Conservation (phyloP, 2,888 invertebrate species). For the Selenia dentaria region DNA sequence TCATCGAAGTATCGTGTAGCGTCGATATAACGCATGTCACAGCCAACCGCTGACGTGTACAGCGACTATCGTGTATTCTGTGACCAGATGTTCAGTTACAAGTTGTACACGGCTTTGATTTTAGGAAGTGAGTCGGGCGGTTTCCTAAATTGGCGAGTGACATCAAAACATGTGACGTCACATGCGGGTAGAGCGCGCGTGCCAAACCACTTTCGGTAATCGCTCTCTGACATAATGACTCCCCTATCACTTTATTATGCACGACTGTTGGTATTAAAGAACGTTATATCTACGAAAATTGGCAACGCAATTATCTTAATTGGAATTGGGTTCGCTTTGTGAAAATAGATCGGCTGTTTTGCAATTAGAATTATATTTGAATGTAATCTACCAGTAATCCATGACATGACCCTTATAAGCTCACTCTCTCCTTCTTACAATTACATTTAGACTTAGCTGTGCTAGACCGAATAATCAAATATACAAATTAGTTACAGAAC, state of each 20-base stretch:
- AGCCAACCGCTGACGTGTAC: slow-evolving; percentile 9
- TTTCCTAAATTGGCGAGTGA: slow-evolving; percentile 41
- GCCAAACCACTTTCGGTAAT: slow-evolving; percentile 68
- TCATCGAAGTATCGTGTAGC: slow-evolving; percentile 24
- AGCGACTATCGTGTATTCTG: slow-evolving; percentile 7
- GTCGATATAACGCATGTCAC: slow-evolving; percentile 19
- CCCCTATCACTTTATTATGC: slow-evolving; percentile 57
- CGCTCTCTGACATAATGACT: slow-evolving; percentile 60
- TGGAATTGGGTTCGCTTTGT: slow-evolving; percentile 26
- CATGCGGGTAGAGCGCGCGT: slow-evolving; percentile 67
- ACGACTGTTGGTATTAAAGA: slow-evolving; percentile 31
- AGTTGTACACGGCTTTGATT: slow-evolving; percentile 53
- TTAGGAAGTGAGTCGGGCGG: slow-evolving; percentile 44
- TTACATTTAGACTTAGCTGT: slow-evolving; percentile 13
- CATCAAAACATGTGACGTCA: slow-evolving; percentile 52
- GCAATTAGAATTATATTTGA: slow-evolving; percentile 25
- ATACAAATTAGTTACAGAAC: background rate
- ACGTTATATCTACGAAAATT: slow-evolving; percentile 25
- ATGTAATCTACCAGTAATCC: slow-evolving; percentile 20
- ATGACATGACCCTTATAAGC: slow-evolving; percentile 21
- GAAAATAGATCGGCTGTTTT: slow-evolving; percentile 24
- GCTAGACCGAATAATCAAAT: slow-evolving; percentile 11
- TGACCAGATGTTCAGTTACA: slow-evolving; percentile 24
- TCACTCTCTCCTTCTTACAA: no score
- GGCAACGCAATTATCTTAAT: slow-evolving; percentile 27